Percentiles rank a stretch among this genome's conserved stretches.
Conservation (phyloP, 2,888 invertebrate genomes). For the Ashinkailepas kermadecensis region DNA sequence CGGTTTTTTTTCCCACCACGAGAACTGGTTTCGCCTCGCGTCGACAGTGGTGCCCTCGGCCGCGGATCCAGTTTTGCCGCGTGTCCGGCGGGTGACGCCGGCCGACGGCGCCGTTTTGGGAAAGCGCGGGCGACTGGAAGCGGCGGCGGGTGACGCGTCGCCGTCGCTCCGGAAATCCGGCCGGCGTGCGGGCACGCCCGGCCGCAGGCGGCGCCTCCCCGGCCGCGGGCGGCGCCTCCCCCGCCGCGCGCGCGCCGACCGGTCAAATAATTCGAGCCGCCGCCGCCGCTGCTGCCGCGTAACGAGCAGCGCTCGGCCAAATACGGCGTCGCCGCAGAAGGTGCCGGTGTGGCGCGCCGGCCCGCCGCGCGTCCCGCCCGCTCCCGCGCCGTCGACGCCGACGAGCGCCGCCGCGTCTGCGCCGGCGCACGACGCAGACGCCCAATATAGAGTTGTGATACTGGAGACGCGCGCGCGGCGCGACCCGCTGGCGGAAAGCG, state of each 20-base stretch:
- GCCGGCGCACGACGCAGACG: background rate
- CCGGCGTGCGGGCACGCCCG: too few relatives aligned
- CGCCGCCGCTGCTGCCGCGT: background rate
- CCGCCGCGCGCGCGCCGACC: background rate
- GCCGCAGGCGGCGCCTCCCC: background rate
- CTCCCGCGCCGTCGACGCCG: background rate
- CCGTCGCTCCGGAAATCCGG: background rate
- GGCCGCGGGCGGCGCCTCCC: background rate
- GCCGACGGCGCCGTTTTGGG: background rate
- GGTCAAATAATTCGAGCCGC: background rate
- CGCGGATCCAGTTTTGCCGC: background rate
- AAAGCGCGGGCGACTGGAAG: background rate
- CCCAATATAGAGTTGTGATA: conserved; percentile 11
- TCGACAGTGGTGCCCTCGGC: background rate
- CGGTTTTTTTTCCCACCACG: background rate
- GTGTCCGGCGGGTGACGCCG: background rate
- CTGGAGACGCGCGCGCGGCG: background rate
- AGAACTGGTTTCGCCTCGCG: background rate
- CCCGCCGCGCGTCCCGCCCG: background rate
- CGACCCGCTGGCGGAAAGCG: too few relatives aligned
- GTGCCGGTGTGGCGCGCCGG: background rate
- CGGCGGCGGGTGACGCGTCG: background rate
- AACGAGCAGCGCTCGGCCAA: background rate
- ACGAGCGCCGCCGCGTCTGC: background rate
- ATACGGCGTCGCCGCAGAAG: background rate